Base-by-base conservation (phyloP, 2,797 vertebrate species). In the Rhynchonycteris naso region DNA sequence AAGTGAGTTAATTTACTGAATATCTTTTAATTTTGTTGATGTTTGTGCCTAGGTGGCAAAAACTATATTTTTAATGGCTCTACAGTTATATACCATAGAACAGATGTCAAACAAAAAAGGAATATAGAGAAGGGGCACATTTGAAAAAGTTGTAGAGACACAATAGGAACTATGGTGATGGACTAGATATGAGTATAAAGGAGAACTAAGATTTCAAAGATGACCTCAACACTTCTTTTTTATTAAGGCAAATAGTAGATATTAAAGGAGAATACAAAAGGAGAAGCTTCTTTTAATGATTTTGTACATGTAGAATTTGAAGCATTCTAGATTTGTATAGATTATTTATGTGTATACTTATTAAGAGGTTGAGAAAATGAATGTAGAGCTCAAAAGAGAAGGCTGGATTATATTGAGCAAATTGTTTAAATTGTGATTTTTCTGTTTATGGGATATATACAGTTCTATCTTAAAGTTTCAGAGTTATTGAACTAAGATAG, bases 401-500 rank as follows among this genome's bases (percentile, higher is more conserved):
- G 52, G 33, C 26, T 59, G 1, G n/a, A 2, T 35, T 82, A 2
- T 65, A 47, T 65, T 30, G 43, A 47, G 71, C 8, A 74, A 12
- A 54, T 80, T 72, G n/a, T 30, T 80, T 21, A 58, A 93, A 88
- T 28, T 58, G 21, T 74, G 59, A 69, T 28, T 78, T 47, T 90
- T 86, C 63, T 78, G 6, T 61, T 66, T 86, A 6, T 82, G 90
- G 30, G 14, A 59, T 69, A 43, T 14, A 28, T 14, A 28, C 2
- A 28, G 13, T 11, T 94, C 18, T 76, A 13, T 33, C 33, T 93
- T 76, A 81, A 35, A n/a, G 18, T 93, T 95, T 96, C 43, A 47
- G 35, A 79, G 74, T 91, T 80, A 54, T 3, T 85, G 74, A 35
- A 47, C 38, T 65, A n/a, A 59, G 24, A 33, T 24, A 54, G 2